Evolutionary conservation across 2,888 invertebrate species (phyloP).

Genomic region (Apoda limacodes): DNA sequence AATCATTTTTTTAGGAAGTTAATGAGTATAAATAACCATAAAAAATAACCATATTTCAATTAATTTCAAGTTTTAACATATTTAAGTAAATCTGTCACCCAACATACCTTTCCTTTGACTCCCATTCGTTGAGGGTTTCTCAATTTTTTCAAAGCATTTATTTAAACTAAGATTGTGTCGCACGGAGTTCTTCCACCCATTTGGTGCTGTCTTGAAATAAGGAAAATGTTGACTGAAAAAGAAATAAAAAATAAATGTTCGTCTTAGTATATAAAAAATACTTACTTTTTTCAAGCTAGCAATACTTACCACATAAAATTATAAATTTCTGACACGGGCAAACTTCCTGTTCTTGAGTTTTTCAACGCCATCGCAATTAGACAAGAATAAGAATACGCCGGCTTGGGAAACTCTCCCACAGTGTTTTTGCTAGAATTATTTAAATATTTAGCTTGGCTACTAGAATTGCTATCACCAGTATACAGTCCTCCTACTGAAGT

Average conservation of each 20-base stretch:
- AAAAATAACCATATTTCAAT: not conserved
- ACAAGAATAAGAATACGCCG: constrained; percentile 97
- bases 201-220: constrained; percentile 97
- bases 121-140: constrained; percentile 90
- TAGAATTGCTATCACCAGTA: constrained; percentile 49
- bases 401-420: constrained; percentile 86
- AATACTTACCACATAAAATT: constrained; percentile 94
- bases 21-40: constrained; percentile 2
- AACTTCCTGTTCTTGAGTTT: constrained; percentile 92
- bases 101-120: constrained; percentile 79
- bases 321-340: constrained; percentile 98
- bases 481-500: constrained; percentile 52
- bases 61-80: not conserved
- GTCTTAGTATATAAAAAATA: too few relatives aligned
- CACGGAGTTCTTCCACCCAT: constrained; percentile 99
- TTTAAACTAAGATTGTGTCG: constrained; percentile 97
- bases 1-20: not conserved
- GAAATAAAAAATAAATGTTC: too few relatives aligned
- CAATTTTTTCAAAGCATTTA: constrained; percentile 98
- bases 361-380: constrained; percentile 98
- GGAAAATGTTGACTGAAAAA: constrained; percentile 93
- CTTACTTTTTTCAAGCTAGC: not conserved
- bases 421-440: constrained; percentile 50
- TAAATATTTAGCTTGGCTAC: constrained; percentile 53
- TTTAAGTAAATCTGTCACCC: too few relatives aligned